Percentiles rank a stretch among this genome's conserved stretches.
Evolutionary conservation across 2,888 invertebrate genomes (phyloP).

Genomic region (Drosophila nigricruria): DNA sequence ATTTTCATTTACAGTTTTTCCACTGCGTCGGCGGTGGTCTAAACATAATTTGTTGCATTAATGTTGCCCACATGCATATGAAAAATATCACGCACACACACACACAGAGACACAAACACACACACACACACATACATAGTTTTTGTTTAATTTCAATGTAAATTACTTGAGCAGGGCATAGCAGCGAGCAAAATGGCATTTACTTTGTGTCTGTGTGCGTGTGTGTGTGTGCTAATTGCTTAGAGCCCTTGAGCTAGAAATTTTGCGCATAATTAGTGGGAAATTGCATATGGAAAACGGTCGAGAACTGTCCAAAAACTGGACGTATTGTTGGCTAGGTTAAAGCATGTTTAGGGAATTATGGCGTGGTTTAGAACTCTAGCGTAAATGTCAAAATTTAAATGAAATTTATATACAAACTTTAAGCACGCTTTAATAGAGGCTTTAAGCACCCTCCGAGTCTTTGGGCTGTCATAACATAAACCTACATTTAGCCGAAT

Average conservation of each 20-base stretch:
- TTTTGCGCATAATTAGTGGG: slow-evolving; percentile 80
- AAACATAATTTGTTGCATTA: slow-evolving; percentile 82
- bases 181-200: slow-evolving; percentile 10
- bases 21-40: slow-evolving; percentile 60
- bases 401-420: neutral
- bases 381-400: neutral
- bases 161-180: slow-evolving; percentile 64
- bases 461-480: slow-evolving; percentile 61
- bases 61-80: slow-evolving; percentile 71
- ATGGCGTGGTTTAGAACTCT: slow-evolving; percentile 10
- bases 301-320: slow-evolving; percentile 36
- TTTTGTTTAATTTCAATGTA: slow-evolving; percentile 80
- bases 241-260: slow-evolving; percentile 79
- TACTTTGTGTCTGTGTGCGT: slow-evolving; percentile 39
- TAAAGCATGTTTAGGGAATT: slow-evolving; percentile 38
- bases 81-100: slow-evolving; percentile 39
- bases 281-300: slow-evolving; percentile 76
- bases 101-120: slow-evolving; percentile 1
- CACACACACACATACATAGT: slow-evolving; percentile 50
- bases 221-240: slow-evolving; percentile 65
- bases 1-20: slow-evolving; percentile 78
- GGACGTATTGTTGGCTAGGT: slow-evolving; percentile 6
- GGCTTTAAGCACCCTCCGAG: neutral
- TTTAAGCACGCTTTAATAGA: neutral
- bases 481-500: slow-evolving; percentile 60